phyloP scores from a whole-genome alignment of 2,797 vertebrate genomes.

The Ctenochaetus hawaiiensis region DNA sequence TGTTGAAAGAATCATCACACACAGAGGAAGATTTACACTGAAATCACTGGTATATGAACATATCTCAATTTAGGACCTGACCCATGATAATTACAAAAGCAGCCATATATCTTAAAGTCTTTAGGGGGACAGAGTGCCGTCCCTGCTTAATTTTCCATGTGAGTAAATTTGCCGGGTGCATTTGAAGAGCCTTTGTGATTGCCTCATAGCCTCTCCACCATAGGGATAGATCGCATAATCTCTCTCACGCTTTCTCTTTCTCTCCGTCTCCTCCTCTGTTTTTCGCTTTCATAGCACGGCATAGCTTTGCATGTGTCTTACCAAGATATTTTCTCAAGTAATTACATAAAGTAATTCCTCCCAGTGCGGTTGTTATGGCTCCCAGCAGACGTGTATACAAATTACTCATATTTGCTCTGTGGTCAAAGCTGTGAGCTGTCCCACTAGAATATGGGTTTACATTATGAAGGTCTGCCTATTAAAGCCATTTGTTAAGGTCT shows the following conservation, averaged over 20 bases:
- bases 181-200: conserved; percentile 80
- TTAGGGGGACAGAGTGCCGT: conserved; percentile 79
- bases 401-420: conserved; percentile 87
- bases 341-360: conserved; percentile 87
- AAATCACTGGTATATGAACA: conserved; percentile 79
- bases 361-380: conserved; percentile 84
- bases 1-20: conserved; percentile 72
- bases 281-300: conserved; percentile 68
- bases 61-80: conserved; percentile 82
- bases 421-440: conserved; percentile 82
- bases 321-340: conserved; percentile 83
- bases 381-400: conserved; percentile 86
- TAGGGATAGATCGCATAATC: conserved; percentile 75
- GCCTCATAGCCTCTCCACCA: conserved; percentile 76
- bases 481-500: conserved; percentile 88
- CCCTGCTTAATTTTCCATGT: conserved; percentile 83
- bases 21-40: conserved; percentile 73
- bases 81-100: conserved; percentile 84
- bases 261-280: conserved; percentile 41
- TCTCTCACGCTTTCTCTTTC: conserved; percentile 35
- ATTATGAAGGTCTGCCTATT: conserved; percentile 87
- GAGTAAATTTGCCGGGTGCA: conserved; percentile 80
- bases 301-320: conserved; percentile 76
- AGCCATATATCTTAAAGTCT: conserved; percentile 85
- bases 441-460: conserved; percentile 81